phyloP scores from a whole-genome alignment of 2,113 vertebrate species.

The Chlamydotis undulata region DNA sequence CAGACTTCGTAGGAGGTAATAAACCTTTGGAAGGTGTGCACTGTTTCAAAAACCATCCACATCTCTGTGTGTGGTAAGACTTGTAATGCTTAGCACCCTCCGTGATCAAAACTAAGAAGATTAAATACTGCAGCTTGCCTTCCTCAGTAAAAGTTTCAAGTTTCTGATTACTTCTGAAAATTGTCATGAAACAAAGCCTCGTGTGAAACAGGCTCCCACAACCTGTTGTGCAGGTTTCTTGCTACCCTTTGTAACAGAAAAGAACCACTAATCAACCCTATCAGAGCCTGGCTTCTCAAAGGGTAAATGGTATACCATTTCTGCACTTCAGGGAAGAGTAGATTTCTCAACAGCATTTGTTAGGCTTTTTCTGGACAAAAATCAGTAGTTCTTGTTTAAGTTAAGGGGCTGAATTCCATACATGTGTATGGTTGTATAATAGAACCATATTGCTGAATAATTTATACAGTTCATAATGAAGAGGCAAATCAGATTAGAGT shows the following conservation, averaged over 20 bases:
- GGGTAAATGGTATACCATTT: background rate
- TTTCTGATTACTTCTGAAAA: conserved; percentile 55
- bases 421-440: background rate
- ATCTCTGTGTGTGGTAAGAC: background rate
- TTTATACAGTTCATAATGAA: background rate
- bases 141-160: conserved; percentile 23
- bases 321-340: background rate
- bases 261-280: background rate
- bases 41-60: background rate
- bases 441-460: background rate
- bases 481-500: background rate
- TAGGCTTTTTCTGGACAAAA: background rate
- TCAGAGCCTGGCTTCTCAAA: background rate
- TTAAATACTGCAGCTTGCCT: background rate
- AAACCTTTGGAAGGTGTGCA: background rate
- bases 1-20: background rate
- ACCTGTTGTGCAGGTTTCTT: conserved; percentile 37
- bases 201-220: conserved; percentile 12
- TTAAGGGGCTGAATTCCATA: background rate
- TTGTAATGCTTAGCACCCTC: background rate
- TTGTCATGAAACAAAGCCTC: conserved; percentile 21
- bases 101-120: background rate
- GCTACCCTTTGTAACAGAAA: conserved; percentile 26
- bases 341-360: background rate
- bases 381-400: background rate